phyloP scores from a whole-genome alignment of 2,888 invertebrate genomes.

The Eubasilissa splendida region DNA sequence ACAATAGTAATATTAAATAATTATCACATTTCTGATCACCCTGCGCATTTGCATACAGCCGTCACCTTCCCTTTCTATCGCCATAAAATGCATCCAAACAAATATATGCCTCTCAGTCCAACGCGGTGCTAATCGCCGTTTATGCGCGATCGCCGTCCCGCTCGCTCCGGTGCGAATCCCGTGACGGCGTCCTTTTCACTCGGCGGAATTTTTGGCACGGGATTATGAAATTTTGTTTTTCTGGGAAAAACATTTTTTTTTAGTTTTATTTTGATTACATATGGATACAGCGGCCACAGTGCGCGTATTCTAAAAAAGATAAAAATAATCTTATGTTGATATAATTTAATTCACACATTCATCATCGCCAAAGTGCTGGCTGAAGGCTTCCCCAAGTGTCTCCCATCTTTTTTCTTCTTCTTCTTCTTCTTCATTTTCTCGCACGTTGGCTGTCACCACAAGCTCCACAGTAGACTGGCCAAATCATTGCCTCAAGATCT shows the following conservation, averaged over 20 bases:
- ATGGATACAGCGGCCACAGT: neutral
- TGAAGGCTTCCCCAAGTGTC: no score
- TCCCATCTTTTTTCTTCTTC: no score
- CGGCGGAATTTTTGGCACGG: neutral
- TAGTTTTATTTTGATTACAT: neutral
- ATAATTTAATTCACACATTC: no score
- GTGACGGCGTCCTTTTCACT: neutral
- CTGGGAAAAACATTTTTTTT: neutral
- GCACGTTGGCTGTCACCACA: no score
- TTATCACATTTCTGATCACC: neutral
- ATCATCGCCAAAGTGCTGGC: no score
- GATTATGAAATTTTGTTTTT: slow-evolving; percentile 9
- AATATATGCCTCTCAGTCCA: slow-evolving; percentile 25
- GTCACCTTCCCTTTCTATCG: slow-evolving; percentile 21
- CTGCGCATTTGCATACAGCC: neutral
- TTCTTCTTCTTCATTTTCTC: no score
- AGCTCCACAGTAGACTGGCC: no score
- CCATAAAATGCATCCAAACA: slow-evolving; percentile 34
- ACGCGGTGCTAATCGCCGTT: neutral
- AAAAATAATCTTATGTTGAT: no score
- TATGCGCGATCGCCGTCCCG: neutral
- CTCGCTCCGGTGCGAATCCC: neutral
- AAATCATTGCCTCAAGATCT: no score
- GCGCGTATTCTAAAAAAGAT: no score
- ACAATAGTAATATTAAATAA: neutral